These are phyloP conservation scores for Nasua narica DNA, from an alignment of 2,797 vertebrate species.

Conservation along the genomic window DNA sequence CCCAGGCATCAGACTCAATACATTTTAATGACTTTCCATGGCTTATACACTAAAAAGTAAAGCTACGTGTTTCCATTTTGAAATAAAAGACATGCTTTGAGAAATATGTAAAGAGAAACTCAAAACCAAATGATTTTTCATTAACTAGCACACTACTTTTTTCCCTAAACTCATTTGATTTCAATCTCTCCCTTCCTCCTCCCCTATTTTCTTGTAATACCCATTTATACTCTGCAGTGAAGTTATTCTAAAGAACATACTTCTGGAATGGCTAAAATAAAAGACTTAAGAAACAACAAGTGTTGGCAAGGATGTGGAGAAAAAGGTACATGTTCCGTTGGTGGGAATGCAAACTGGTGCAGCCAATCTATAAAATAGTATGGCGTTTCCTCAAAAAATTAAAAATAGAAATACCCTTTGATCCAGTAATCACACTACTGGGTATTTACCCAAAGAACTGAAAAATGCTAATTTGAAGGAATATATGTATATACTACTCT, in stretches of 20 bases:
- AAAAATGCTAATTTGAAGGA: not conserved
- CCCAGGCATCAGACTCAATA: not conserved
- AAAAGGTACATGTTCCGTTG: not conserved
- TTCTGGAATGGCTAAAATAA: not conserved
- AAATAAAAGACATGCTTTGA: not conserved
- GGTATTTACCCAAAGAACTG: not conserved
- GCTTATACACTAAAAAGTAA: not conserved
- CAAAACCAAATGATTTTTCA: conserved; percentile 20
- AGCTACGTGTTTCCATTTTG: not conserved
- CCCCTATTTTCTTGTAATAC: not conserved
- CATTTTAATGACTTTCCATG: conserved; percentile 5
- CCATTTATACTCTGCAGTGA: not conserved
- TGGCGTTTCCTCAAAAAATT: not conserved
- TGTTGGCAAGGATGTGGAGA: not conserved
- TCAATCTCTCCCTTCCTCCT: not conserved
- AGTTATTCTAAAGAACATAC: not conserved
- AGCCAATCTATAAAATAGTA: not conserved
- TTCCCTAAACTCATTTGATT: not conserved
- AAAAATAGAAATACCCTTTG: not conserved
- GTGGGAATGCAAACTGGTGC: not conserved
- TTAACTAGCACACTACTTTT: not conserved
- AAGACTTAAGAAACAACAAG: not conserved
- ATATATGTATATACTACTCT: not conserved
- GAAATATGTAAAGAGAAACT: not conserved
- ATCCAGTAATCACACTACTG: not conserved